These are phyloP conservation scores for Taenaris catops DNA, from an alignment of 2,888 invertebrate species.

Conservation along the genomic window DNA sequence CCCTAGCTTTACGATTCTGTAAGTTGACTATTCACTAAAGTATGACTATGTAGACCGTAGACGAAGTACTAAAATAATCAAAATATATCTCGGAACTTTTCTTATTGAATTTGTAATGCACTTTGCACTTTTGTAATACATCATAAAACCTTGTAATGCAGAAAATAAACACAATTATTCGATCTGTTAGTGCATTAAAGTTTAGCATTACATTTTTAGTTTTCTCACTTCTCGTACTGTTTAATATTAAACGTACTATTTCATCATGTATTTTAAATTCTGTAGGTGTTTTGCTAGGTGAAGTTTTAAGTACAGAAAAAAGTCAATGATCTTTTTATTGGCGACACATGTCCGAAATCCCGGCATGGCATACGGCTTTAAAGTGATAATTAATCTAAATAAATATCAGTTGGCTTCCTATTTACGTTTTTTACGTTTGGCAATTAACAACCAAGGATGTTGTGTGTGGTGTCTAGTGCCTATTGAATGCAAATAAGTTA, in stretches of 20 bases:
- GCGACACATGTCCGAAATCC: conserved; percentile 6
- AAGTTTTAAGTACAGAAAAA: background rate
- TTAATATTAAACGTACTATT: no score
- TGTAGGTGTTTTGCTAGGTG: background rate
- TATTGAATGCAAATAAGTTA: no score
- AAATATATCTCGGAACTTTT: no score
- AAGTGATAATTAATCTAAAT: background rate
- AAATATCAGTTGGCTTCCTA: background rate
- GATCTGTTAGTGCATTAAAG: no score
- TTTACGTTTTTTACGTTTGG: background rate
- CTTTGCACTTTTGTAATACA: no score
- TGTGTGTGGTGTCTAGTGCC: no score
- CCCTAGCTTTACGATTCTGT: conserved; percentile 1
- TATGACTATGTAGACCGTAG: background rate
- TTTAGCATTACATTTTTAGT: no score
- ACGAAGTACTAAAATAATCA: background rate
- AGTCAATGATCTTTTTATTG: conserved; percentile 4
- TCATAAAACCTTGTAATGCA: no score
- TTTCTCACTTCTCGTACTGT: no score
- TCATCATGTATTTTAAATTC: background rate
- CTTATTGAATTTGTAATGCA: no score
- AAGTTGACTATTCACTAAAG: background rate
- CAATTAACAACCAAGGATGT: no score
- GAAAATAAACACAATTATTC: no score
- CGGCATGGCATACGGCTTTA: background rate